Percentiles rank a stretch among this genome's conserved stretches.
These are phyloP conservation scores for Aphelinus certus DNA, from an alignment of 1,140 invertebrate species.

Conservation along the genomic window DNA sequence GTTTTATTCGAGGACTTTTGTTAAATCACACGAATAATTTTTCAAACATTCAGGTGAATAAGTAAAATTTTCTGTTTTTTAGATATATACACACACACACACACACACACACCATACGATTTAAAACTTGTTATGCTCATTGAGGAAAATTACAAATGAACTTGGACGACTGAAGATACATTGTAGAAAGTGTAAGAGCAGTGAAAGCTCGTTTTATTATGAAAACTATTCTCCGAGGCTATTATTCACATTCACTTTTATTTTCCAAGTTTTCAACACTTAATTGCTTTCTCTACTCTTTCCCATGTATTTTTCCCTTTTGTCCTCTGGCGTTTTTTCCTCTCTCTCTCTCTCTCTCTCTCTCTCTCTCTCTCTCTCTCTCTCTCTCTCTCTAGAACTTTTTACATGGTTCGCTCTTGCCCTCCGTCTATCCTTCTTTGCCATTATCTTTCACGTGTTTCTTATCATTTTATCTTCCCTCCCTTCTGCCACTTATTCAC, in stretches of 20 bases:
- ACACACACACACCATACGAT: too few relatives aligned
- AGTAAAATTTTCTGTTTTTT: too few relatives aligned
- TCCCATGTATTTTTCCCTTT: background rate
- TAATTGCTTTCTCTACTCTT: conserved; percentile 16
- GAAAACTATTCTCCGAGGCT: background rate
- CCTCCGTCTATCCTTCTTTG: conserved; percentile 3
- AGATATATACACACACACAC: too few relatives aligned
- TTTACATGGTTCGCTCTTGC: conserved; percentile 1
- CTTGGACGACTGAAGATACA: too few relatives aligned
- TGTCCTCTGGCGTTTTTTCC: background rate
- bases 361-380: conserved; percentile 3
- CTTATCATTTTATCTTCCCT: conserved; percentile 29
- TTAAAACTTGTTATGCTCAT: too few relatives aligned
- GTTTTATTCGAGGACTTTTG: too few relatives aligned
- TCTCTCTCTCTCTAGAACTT: conserved; percentile 24
- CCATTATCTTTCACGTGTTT: conserved; percentile 33
- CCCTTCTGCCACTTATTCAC: conserved; percentile 17
- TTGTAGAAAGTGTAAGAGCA: too few relatives aligned
- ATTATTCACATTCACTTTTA: conserved; percentile 12
- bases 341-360: background rate
- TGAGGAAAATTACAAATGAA: too few relatives aligned
- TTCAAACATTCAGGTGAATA: too few relatives aligned
- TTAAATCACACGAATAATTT: too few relatives aligned
- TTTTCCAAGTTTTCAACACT: conserved; percentile 10
- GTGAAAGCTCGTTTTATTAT: too few relatives aligned